phyloP scores from a whole-genome alignment of 2,888 invertebrate species.

The Argynnis bischoffii region DNA sequence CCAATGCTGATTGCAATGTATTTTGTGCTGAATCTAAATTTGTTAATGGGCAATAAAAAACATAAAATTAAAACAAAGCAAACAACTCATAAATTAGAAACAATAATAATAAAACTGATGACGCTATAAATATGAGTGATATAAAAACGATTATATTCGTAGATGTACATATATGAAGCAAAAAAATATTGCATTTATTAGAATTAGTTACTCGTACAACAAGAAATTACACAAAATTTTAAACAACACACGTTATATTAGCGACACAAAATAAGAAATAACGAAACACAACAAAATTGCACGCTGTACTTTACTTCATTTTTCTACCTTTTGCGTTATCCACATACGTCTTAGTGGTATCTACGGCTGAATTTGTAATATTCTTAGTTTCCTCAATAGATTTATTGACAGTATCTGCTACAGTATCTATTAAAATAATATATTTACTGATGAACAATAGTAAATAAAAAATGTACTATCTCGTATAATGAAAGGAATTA shows the following conservation, averaged over 20 bases:
- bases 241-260: not conserved
- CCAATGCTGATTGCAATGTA: slow-evolving; percentile 57
- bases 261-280: not conserved
- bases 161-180: not conserved
- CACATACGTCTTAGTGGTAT: slow-evolving; percentile 59
- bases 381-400: slow-evolving; percentile 61
- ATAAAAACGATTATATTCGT: too few species aligned
- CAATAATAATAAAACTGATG: too few species aligned
- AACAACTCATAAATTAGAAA: slow-evolving; percentile 13
- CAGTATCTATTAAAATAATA: slow-evolving; percentile 45
- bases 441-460: not conserved
- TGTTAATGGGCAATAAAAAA: slow-evolving; percentile 46
- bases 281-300: not conserved
- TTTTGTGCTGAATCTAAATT: slow-evolving; percentile 63
- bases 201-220: not conserved
- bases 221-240: not conserved
- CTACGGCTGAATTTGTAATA: slow-evolving; percentile 54
- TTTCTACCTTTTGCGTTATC: slow-evolving; percentile 64
- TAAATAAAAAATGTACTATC: too few species aligned
- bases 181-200: not conserved
- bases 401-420: slow-evolving; percentile 50
- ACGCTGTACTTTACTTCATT: not conserved
- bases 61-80: slow-evolving; percentile 41
- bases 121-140: too few species aligned
- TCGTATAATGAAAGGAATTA: too few species aligned